Evolutionary conservation across 1,140 invertebrate genomes (phyloP).

Genomic region (Drosophila ogumai): DNA sequence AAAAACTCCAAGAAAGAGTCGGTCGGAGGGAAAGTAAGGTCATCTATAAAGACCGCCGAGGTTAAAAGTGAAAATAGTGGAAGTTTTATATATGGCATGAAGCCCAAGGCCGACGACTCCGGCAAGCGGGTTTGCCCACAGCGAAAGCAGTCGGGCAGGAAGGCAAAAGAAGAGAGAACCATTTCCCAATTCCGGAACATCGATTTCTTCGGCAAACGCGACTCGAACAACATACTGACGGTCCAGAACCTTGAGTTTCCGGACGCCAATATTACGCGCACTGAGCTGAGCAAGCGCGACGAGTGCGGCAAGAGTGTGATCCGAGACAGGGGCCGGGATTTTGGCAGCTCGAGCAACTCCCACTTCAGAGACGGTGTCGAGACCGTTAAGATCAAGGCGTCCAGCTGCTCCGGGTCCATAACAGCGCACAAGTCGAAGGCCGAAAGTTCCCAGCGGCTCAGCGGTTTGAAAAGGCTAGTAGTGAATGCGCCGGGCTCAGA

Average conservation of each 20-base stretch:
- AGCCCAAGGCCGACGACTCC: not conserved
- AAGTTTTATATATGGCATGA: not conserved
- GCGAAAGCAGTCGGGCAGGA: conserved; percentile 24
- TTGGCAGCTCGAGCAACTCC: conserved; percentile 52
- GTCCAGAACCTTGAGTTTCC: conserved; percentile 70
- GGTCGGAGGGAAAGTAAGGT: too few species aligned
- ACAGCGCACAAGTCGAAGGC: not conserved
- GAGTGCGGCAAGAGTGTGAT: conserved; percentile 53
- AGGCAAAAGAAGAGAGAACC: conserved; percentile 35
- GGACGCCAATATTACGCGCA: conserved; percentile 57
- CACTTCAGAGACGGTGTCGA: conserved; percentile 61
- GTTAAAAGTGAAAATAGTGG: not conserved
- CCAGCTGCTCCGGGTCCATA: conserved; percentile 26
- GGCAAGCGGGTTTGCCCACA: conserved; percentile 31
- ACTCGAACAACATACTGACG: conserved; percentile 49
- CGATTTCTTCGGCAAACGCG: conserved; percentile 50
- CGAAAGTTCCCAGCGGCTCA: not conserved
- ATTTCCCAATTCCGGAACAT: conserved; percentile 69
- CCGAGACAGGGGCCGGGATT: conserved; percentile 18
- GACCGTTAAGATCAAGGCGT: conserved; percentile 56
- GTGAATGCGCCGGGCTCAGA: conserved; percentile 22
- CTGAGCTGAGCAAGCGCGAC: conserved; percentile 52
- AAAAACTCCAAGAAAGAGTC: not conserved
- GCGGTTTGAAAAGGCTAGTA: too few species aligned
- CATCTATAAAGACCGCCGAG: not conserved